phyloP scores from a whole-genome alignment of 2,888 invertebrate species.

The Orthonevra nobilis region DNA sequence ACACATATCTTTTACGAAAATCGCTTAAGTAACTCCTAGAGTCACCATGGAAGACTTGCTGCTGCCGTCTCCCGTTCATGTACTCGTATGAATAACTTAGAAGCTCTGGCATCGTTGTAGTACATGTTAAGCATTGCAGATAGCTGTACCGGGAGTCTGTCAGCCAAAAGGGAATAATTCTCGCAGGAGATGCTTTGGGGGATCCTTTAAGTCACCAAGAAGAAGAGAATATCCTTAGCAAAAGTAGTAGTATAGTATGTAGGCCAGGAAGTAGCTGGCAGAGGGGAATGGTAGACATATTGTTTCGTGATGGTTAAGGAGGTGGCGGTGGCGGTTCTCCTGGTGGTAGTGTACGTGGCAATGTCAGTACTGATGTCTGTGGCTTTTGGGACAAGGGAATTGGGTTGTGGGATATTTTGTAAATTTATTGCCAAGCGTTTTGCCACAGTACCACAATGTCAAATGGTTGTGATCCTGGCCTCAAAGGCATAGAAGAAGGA shows the following conservation, averaged over 20 bases:
- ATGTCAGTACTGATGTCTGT: conserved; percentile 25
- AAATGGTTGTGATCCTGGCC: conserved; percentile 46
- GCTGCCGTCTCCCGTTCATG: conserved; percentile 15
- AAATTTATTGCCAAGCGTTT: conserved; percentile 53
- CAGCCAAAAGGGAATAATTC: conserved; percentile 44
- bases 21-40: conserved; percentile 59
- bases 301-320: conserved; percentile 18
- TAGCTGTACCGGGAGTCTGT: conserved; percentile 18
- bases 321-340: neutral
- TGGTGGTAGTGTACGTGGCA: conserved; percentile 12
- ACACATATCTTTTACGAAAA: conserved; percentile 53
- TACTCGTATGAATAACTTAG: conserved; percentile 49
- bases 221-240: conserved; percentile 41
- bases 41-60: conserved; percentile 7
- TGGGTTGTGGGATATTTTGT: conserved; percentile 44
- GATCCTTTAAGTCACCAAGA: conserved; percentile 47
- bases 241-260: neutral
- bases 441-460: conserved; percentile 30
- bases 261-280: conserved; percentile 4
- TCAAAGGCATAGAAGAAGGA: neutral
- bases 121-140: conserved; percentile 62
- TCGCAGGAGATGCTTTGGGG: conserved; percentile 38
- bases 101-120: conserved; percentile 54
- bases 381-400: conserved; percentile 19
- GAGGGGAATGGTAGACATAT: too few relatives aligned